Base-by-base conservation (phyloP, 2,797 vertebrate genomes). In the Myotis pilosus region DNA sequence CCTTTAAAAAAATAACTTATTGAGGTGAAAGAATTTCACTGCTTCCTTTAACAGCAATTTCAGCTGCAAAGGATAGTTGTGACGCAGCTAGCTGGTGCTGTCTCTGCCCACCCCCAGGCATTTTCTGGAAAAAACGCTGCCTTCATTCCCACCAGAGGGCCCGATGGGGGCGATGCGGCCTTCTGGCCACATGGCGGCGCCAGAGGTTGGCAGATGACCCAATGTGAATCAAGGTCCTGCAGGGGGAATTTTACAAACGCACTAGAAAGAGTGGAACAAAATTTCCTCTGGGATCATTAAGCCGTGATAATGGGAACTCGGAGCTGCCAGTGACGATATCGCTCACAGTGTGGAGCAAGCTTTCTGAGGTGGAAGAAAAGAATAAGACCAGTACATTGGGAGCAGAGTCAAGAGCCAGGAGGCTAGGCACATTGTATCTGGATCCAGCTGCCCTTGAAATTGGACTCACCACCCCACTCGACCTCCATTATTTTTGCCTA, bases 151-250 rank as follows among this genome's bases (percentile, higher is more conserved):
- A 41, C 20, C 41, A 28, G 64, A 38, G 4, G 10, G 41, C 33
- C 57, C 57, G 6, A 16, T 0, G 12, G 2, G 8, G 19, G 57
- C 8, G 5, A 85, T 3, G 4, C 38, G 80, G 23, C 17, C 25
- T 9, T 94, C 20, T 49, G 86, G 84, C 91, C 95, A 84, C 92
- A 57, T 0, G 94, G 75, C 82, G 89, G 91, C 83, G 80, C 93
- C 80, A 87, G 82, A 94, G 78, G 36, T 5, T 16, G 47, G 28
- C 78, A 84, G 41, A 53, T 78, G 88, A 66, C 15, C 19, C 1
- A 23, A 33, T 8, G 30, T 12, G 66, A n/a, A 33, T 17, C 33
- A 2, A 20, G 49, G 22, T 10, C 9, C 22, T 25, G 16, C n/a
- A 16, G 10, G 7, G 44, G 84, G 82, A 23, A 22, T 80, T 87